Evolutionary conservation across 1,140 invertebrate genomes (phyloP), one percentile per base, ranked within the genome.

Genomic region (Popillia japonica): DNA sequence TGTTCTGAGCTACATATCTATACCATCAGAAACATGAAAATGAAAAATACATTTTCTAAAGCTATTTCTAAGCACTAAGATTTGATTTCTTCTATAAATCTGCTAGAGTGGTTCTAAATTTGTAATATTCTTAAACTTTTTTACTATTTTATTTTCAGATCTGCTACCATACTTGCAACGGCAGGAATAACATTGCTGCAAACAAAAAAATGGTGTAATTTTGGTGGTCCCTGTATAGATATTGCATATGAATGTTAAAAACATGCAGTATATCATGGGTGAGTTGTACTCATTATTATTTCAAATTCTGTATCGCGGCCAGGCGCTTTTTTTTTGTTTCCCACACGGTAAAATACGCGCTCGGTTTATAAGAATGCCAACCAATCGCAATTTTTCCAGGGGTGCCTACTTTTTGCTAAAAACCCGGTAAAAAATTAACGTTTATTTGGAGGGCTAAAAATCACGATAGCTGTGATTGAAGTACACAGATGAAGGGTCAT

Each of bases 381-480:
- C 76, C 14, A 55, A 55, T 27, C 41, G 23, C 41, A n/a, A 44
- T 40, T 68, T 41, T 27, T 68, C 59, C 55, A 61, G 27, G 55
- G 23, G n/a, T 42, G 41, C 20, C 10, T 23, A 68, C 42, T 23
- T 78, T 78, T 64, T 48, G 48, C 48, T 76, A 76, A 55, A 59
- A 48, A 34, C 41, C 23, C 23, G 22, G 75, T 34, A 48, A 55
- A 55, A 44, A 72, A 68, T 72, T 64, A 78, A 61, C 59, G 72
- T 74, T 74, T 74, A 74, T 74, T 74, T 74, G 72, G 72, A 74
- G 72, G 72, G 78, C 80, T 79, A 79, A 82, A 82, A 82, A 81
- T 81, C 80, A 79, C 80, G 78, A 81, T 81, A 81, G 81, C 81
- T 81, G 81, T 80, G 80, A 80, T 79, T 76, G 81, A 75, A 78